phyloP scores from a whole-genome alignment of 53 echinoderm and acorn worm species.

The Stichopus horrens region DNA sequence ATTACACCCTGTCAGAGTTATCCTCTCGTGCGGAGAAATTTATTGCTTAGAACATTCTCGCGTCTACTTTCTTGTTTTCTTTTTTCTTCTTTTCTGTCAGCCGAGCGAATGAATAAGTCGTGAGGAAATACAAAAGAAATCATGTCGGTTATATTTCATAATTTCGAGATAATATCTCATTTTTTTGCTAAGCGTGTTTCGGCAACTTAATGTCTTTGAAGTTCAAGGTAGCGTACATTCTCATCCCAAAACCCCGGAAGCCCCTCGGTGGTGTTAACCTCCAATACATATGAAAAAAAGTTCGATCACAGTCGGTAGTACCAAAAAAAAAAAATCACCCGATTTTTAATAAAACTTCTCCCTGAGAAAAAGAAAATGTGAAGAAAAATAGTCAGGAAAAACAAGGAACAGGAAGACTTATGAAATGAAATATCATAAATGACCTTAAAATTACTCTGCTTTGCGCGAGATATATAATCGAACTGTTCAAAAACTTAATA shows the following conservation, averaged over 20 bases:
- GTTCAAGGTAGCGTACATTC: neutral
- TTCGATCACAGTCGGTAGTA: too few relatives aligned
- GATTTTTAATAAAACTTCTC: too few relatives aligned
- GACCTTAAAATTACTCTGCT: neutral
- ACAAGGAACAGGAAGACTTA: too few relatives aligned
- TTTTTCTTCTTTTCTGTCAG: slow-evolving; percentile 19
- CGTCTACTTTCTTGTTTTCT: neutral
- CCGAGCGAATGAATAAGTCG: slow-evolving; percentile 14
- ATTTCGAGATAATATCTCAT: slow-evolving; percentile 3
- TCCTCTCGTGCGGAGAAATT: slow-evolving; percentile 11
- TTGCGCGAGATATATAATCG: neutral
- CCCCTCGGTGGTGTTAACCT: neutral
- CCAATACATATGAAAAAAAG: neutral
- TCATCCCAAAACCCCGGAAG: neutral
- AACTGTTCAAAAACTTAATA: neutral
- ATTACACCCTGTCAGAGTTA: slow-evolving; percentile 25
- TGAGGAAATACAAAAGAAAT: neutral
- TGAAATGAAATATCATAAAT: neutral
- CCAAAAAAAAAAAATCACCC: too few relatives aligned
- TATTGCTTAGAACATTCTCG: slow-evolving; percentile 33
- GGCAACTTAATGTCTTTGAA: neutral
- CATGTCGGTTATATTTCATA: slow-evolving; percentile 25
- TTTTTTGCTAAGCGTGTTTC: slow-evolving; percentile 17
- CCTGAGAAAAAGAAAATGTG: too few relatives aligned
- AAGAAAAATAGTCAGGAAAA: too few relatives aligned